phyloP scores from a whole-genome alignment of 2,888 invertebrate species.

The Tortricodes alternella region DNA sequence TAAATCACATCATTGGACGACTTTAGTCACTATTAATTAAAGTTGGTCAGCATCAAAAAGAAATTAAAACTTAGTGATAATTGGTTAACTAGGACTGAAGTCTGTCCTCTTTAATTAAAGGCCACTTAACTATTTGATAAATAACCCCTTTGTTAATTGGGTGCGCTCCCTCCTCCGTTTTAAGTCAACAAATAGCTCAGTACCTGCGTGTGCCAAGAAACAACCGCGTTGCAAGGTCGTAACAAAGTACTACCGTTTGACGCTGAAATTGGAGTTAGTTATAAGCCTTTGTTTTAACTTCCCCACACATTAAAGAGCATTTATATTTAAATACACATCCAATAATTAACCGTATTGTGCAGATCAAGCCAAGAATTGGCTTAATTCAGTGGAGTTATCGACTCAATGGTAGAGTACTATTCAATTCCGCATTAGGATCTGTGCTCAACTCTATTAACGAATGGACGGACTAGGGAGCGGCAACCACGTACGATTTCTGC shows the following conservation, averaged over 20 bases:
- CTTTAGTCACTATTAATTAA: too few species aligned
- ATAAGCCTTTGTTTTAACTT: neutral
- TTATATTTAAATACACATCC: neutral
- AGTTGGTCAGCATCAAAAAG: neutral
- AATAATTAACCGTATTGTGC: neutral
- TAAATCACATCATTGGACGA: too few species aligned
- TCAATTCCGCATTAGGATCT: conserved; percentile 3
- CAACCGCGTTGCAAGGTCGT: conserved; percentile 9
- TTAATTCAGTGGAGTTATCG: neutral
- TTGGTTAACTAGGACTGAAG: neutral
- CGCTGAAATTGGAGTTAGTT: neutral
- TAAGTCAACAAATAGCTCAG: conserved; percentile 24
- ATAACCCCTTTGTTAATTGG: conserved; percentile 22
- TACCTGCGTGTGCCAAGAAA: conserved; percentile 18
- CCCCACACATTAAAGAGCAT: too few species aligned
- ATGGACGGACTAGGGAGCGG: neutral
- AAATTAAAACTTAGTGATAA: neutral
- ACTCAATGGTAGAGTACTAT: conserved; percentile 1
- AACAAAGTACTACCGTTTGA: neutral
- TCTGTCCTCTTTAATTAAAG: conserved; percentile 1
- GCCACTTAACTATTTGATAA: conserved; percentile 21
- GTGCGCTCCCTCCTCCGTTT: conserved; percentile 3
- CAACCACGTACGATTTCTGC: neutral
- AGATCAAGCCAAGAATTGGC: neutral
- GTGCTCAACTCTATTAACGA: conserved; percentile 11